Evolutionary conservation across 2,888 invertebrate genomes (phyloP).

Genomic region (Litoditis marina): DNA sequence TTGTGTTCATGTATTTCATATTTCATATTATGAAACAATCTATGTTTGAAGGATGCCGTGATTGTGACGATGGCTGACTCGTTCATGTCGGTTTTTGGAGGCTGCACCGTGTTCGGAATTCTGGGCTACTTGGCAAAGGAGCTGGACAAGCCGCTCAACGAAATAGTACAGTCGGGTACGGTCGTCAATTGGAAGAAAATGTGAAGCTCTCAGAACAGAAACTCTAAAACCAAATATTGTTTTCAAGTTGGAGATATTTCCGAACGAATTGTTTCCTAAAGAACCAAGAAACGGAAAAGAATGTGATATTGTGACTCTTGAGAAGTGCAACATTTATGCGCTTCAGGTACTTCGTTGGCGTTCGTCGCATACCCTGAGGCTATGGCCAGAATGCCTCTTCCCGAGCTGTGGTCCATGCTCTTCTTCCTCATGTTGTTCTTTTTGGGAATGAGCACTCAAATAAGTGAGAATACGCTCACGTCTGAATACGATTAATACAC

Average conservation of each 20-base stretch:
- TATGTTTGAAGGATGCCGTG: conserved; percentile 51
- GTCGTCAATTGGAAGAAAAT: too few species aligned
- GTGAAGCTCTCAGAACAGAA: too few species aligned
- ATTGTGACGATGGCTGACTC: conserved; percentile 50
- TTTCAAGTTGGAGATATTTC: too few species aligned
- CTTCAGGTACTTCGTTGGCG: conserved; percentile 63
- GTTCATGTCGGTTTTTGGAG: conserved; percentile 38
- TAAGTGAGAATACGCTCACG: too few species aligned
- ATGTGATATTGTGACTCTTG: too few species aligned
- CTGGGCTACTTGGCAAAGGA: conserved; percentile 40
- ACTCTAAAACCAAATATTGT: too few species aligned
- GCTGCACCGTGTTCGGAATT: conserved; percentile 42
- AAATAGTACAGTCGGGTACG: conserved; percentile 32
- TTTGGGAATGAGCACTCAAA: conserved; percentile 48
- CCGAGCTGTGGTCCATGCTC: conserved; percentile 62
- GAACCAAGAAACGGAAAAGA: too few species aligned
- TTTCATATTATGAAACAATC: conserved; percentile 4
- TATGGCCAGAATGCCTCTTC: conserved; percentile 59
- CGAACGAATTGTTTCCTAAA: too few species aligned
- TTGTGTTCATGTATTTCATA: not conserved
- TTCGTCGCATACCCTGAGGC: conserved; percentile 63
- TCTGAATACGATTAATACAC: not conserved
- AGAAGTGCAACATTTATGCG: too few species aligned
- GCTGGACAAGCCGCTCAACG: conserved; percentile 13
- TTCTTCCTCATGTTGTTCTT: conserved; percentile 63